Evolutionary conservation across 1,140 invertebrate genomes (phyloP), one percentile per base, ranked within the genome.

Genomic region (Drosophila sproati): DNA sequence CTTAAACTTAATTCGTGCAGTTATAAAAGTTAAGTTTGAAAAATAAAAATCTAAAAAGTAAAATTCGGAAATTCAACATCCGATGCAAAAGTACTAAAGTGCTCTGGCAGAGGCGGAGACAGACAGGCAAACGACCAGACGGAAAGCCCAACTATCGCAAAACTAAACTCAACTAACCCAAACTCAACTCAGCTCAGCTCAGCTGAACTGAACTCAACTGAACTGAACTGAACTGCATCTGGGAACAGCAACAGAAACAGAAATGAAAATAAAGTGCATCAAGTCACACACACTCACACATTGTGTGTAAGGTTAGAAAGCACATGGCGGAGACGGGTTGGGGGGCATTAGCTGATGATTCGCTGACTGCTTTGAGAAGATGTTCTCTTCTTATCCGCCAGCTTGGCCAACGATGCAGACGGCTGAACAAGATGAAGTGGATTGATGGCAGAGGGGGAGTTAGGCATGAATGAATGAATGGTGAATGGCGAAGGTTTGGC

Each of bases 51-150:
- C 3, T n/a, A 43, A 43, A 43, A 43, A 43, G 0, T 45, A 51
- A 66, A 78, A 62, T 52, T 35, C 73, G 83, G 85, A 89, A 88
- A 88, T 88, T 80, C 80, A 88, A 89, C 83, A 80, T 88, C 83
- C 85, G 77, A 48, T 72, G 63, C 47, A 55, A 69, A 61, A 59
- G 69, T 64, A 63, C 12, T 50, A 72, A 56, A 78, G 73, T 68
- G 47, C 39, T 56, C 29, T 67, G 76, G 28, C 68, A 73, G 48
- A 63, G 57, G 41, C 73, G 34, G 28, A 41, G 10, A 50, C 67
- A 47, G 39, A 50, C 56, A 59, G 85, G 66, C 54, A 54, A 66
- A 43, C n/a, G 73, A 60, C 67, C 74, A 70, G 81, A 61, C 82
- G 83, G 79, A 88, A 70, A 57, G 68, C 68, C 73, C 66, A 76